phyloP scores from a whole-genome alignment of 92 coral and sea anemone genomes.

The Muricea muricata region DNA sequence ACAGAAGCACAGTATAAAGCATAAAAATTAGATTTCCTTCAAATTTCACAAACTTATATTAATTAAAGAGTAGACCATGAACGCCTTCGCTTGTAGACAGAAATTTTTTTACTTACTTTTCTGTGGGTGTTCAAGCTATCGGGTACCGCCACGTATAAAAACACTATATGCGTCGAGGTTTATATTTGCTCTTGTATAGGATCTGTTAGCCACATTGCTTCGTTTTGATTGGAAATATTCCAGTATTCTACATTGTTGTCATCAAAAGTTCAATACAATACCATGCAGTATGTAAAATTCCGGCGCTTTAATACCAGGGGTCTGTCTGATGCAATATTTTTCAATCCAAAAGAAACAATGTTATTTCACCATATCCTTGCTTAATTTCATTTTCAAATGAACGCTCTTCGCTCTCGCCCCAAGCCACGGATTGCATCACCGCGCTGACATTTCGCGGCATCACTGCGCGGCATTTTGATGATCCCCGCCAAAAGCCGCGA shows the following conservation, averaged over 20 bases:
- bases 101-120: too few relatives aligned
- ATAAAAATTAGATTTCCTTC: too few relatives aligned
- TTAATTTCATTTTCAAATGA: background rate
- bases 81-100: too few relatives aligned
- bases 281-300: background rate
- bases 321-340: constrained; percentile 43
- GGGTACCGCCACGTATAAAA: constrained; percentile 24
- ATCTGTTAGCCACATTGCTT: background rate
- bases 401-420: background rate
- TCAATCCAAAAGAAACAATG: constrained; percentile 8
- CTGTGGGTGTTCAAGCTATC: background rate
- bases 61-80: too few relatives aligned
- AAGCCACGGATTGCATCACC: background rate
- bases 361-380: constrained; percentile 22
- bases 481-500: constrained; percentile 22
- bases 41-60: too few relatives aligned
- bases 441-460: constrained; percentile 9
- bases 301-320: background rate
- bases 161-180: background rate
- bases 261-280: background rate
- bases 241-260: background rate
- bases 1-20: background rate
- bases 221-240: background rate
- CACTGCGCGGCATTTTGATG: background rate
- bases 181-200: background rate